These are phyloP conservation scores for Campoletis raptor DNA, from an alignment of 2,888 invertebrate species.

Conservation along the genomic window DNA sequence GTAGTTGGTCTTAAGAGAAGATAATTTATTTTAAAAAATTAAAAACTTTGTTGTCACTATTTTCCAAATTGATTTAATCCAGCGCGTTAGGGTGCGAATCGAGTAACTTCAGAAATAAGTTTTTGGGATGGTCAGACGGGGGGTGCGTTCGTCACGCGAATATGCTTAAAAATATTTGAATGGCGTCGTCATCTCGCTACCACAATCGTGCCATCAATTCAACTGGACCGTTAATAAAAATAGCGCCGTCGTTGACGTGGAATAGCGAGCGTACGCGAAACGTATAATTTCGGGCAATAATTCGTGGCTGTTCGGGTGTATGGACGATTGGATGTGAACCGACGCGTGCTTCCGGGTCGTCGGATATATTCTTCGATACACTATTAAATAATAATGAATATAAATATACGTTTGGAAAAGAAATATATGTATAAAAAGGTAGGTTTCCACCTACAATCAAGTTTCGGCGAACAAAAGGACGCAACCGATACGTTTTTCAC, in stretches of 20 bases:
- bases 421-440: neutral
- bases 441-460: neutral
- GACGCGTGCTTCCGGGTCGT: constrained; percentile 80
- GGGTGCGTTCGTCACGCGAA: constrained; percentile 29
- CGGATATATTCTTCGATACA: constrained; percentile 62
- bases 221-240: constrained; percentile 67
- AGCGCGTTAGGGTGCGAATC: neutral
- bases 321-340: constrained; percentile 80
- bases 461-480: neutral
- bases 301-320: constrained; percentile 72
- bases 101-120: constrained; percentile 8
- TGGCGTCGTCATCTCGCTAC: constrained; percentile 20
- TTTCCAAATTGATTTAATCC: neutral
- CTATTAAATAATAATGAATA: neutral
- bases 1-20: too few relatives aligned
- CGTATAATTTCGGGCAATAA: constrained; percentile 79
- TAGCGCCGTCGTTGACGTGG: constrained; percentile 59
- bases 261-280: constrained; percentile 70
- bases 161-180: neutral
- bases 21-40: too few relatives aligned
- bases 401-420: neutral
- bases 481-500: neutral
- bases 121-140: neutral
- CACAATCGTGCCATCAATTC: constrained; percentile 31
- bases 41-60: neutral